These are phyloP conservation scores for Drosophila bocki DNA, from an alignment of 1,140 invertebrate species.

Conservation along the genomic window DNA sequence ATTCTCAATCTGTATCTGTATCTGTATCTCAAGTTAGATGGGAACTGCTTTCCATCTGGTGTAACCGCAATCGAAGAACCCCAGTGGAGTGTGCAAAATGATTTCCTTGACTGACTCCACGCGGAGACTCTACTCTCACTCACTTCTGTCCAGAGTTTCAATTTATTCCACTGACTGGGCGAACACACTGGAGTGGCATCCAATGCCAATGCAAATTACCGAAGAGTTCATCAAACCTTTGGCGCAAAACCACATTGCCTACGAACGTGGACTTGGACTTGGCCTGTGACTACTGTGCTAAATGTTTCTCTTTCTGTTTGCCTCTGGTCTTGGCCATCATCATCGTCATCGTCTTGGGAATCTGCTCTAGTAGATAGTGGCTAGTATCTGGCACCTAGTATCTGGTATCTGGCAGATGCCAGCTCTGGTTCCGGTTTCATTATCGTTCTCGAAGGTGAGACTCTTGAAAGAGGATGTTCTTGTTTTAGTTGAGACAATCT, in stretches of 20 bases:
- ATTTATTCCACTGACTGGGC: slow-evolving; percentile 54
- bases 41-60: slow-evolving; percentile 27
- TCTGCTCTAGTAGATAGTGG: slow-evolving; percentile 4
- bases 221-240: slow-evolving; percentile 65
- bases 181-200: slow-evolving; percentile 22
- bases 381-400: neutral
- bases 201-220: slow-evolving; percentile 61
- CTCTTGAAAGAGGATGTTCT: slow-evolving; percentile 28
- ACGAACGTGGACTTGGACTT: neutral
- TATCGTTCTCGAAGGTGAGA: slow-evolving; percentile 12
- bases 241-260: slow-evolving; percentile 17
- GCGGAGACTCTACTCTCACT: slow-evolving; percentile 31
- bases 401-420: neutral
- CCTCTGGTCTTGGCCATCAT: slow-evolving; percentile 23
- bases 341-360: neutral
- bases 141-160: slow-evolving; percentile 35
- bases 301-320: slow-evolving; percentile 19
- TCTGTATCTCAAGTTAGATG: slow-evolving; percentile 20
- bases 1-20: neutral
- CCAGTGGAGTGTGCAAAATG: slow-evolving; percentile 69
- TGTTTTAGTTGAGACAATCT: slow-evolving; percentile 22
- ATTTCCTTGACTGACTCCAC: slow-evolving; percentile 55
- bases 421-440: slow-evolving; percentile 39
- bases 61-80: slow-evolving; percentile 57
- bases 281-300: slow-evolving; percentile 36